These are phyloP conservation scores for Dasysyrphus tricinctus DNA, from an alignment of 2,888 invertebrate genomes.

Conservation along the genomic window DNA sequence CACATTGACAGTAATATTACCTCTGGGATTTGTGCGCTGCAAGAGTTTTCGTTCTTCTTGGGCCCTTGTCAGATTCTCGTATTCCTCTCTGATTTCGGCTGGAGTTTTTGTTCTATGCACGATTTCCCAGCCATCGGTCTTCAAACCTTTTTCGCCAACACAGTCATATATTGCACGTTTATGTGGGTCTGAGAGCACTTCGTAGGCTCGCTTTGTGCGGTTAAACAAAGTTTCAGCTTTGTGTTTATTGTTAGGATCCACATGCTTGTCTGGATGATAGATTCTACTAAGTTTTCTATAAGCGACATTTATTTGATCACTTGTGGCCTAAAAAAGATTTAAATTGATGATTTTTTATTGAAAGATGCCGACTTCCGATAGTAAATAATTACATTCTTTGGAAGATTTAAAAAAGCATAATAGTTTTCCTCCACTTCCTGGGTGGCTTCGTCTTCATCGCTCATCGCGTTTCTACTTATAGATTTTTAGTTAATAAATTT, in stretches of 20 bases:
- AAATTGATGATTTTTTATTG: slow-evolving; percentile 13
- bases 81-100: slow-evolving; percentile 97
- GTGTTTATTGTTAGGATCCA: slow-evolving; percentile 91
- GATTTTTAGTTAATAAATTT: slow-evolving; percentile 31
- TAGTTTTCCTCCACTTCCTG: slow-evolving; percentile 90
- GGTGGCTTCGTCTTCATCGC: slow-evolving; percentile 47
- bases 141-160: slow-evolving; percentile 93
- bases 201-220: slow-evolving; percentile 96
- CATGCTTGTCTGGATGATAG: slow-evolving; percentile 99
- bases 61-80: slow-evolving; percentile 93
- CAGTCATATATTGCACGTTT: slow-evolving; percentile 97
- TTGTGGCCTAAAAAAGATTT: slow-evolving; percentile 89
- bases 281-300: slow-evolving; percentile 95
- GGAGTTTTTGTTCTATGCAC: slow-evolving; percentile 96
- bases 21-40: slow-evolving; percentile 96
- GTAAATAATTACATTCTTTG: slow-evolving; percentile 89
- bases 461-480: slow-evolving; percentile 30
- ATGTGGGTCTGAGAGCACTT: slow-evolving; percentile 96
- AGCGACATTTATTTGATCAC: slow-evolving; percentile 96
- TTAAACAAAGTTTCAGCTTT: slow-evolving; percentile 97
- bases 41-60: slow-evolving; percentile 94
- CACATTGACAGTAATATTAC: slow-evolving; percentile 92
- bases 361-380: slow-evolving; percentile 54
- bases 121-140: slow-evolving; percentile 98
- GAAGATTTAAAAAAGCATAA: slow-evolving; percentile 93